Conservation (phyloP, 2,888 invertebrate species). For the Barypeithes pellucidus region DNA sequence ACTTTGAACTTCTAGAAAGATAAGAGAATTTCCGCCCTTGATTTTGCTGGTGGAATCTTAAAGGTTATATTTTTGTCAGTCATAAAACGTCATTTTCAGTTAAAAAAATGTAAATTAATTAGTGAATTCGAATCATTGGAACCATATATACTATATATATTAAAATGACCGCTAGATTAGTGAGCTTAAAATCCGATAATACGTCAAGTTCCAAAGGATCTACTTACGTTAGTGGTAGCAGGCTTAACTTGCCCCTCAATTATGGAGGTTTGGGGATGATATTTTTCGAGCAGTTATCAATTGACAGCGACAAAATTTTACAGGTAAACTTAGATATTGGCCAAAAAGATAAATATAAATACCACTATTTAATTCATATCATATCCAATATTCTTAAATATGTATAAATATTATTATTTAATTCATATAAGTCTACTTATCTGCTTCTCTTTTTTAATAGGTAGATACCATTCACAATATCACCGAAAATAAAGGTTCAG, state of each 20-base stretch:
- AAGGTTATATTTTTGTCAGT: not conserved
- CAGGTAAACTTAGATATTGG: conserved; percentile 61
- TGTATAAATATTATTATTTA: too few species aligned
- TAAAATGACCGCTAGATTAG: not conserved
- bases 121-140: not conserved
- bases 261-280: conserved; percentile 62
- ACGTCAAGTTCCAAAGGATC: conserved; percentile 21
- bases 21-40: too few species aligned
- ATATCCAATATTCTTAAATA: too few species aligned
- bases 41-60: too few species aligned
- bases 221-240: conserved; percentile 43
- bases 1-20: too few species aligned
- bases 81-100: not conserved
- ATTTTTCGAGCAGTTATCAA: conserved; percentile 59
- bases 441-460: too few species aligned
- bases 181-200: not conserved
- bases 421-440: too few species aligned
- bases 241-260: conserved; percentile 38
- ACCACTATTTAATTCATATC: too few species aligned
- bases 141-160: too few species aligned
- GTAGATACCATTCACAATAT: conserved; percentile 62
- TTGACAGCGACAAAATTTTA: conserved; percentile 61
- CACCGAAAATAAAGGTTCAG: conserved; percentile 64
- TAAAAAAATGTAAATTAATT: not conserved
- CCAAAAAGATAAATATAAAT: too few species aligned